Conservation (phyloP, 2,113 vertebrate species). For the Lepus europaeus region DNA sequence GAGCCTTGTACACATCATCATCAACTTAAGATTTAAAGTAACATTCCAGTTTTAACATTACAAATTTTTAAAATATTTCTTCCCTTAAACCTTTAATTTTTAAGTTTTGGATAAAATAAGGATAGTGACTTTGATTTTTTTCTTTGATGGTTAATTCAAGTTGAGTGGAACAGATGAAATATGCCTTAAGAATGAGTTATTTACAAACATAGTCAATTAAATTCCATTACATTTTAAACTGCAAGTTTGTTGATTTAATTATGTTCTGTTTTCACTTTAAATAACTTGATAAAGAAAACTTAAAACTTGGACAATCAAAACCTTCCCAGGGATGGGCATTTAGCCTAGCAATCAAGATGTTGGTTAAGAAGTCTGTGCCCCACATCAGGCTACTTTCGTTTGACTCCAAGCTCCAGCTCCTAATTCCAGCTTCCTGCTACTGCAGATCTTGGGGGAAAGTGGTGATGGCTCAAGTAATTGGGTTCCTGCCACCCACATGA, state of each 20-base stretch:
- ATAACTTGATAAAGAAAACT: neutral
- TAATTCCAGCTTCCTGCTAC: no score
- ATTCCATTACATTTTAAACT: neutral
- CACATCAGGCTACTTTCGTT: no score
- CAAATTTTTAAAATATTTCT: neutral
- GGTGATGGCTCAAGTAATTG: no score
- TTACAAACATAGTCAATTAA: neutral
- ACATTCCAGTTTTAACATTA: constrained; percentile 7
- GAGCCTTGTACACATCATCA: neutral
- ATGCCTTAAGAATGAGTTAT: neutral
- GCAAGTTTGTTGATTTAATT: neutral
- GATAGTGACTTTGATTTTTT: neutral
- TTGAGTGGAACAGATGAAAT: neutral
- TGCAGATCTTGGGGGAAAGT: no score
- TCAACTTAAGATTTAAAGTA: neutral
- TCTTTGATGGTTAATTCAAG: neutral
- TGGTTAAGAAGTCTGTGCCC: no score
- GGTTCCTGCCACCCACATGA: no score
- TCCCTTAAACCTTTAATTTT: constrained; percentile 32
- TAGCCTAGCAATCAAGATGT: no score
- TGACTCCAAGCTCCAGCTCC: no score
- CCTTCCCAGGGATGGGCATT: neutral
- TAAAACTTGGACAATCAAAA: neutral
- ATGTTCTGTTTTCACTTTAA: neutral
- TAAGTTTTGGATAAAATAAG: neutral